Evolutionary conservation across 2,888 invertebrate genomes (phyloP), one percentile per base, ranked within the genome.

Genomic region (Meloe dianella): DNA sequence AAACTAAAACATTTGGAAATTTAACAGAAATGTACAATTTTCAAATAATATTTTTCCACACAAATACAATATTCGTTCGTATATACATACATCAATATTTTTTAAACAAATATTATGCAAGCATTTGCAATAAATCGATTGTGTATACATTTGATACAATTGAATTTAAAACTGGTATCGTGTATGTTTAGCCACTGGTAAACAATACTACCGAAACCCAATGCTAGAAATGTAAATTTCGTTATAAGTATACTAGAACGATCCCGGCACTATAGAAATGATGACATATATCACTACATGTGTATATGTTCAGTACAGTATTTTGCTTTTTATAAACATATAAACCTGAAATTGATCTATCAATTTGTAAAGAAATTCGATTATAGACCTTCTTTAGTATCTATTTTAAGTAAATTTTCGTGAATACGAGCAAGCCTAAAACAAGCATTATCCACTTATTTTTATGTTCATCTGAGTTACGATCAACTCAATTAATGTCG

Each of bases 61-160:
- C 64, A 67, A 67, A 60, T 60, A 67, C 27, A 64, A 64, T 63
- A 67, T 67, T 67, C 60, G 63, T 58, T 32, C 63, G n/a, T n/a
- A n/a, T n/a, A n/a, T n/a, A 32, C 61, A 63, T 66, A 67, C 61
- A 35, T 63, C 51, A 38, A 60, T 59, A 67, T 59, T 64, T 64
- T 64, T 64, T 59, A 64, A 66, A 67, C 64, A 67, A 67, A 67
- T 61, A 64, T 64, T 67, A 57, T 59, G 61, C 64, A 59, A 64
- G 56, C 61, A 61, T 67, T 67, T 57, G 61, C 58, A 47, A 27
- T 35, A 61, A 61, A 67, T 64, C 61, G 67, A 60, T 64, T 61
- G 64, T 60, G 41, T 67, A 57, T 54, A 63, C 47, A 61, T 56
- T 58, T 60, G 38, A 66, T 60, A 64, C 67, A 67, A 64, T 67